Percentiles rank a stretch among this genome's conserved stretches.
Evolutionary conservation across 2,888 invertebrate genomes (phyloP).

Genomic region (Eupelmus urozonus): DNA sequence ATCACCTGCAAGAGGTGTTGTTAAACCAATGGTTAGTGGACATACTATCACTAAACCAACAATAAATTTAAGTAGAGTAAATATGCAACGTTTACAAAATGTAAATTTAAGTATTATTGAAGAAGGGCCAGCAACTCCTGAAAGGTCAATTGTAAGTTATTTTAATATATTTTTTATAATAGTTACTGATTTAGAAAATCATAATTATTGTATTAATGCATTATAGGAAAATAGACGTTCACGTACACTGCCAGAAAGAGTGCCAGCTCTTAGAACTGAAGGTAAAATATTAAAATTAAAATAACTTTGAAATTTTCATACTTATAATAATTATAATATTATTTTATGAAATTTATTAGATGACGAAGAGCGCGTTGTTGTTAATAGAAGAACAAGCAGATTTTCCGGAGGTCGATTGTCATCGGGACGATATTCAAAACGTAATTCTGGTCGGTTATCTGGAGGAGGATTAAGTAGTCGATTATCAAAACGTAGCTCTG

Average conservation of each 20-base stretch:
- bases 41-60: slow-evolving; percentile 75
- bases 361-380: slow-evolving; percentile 63
- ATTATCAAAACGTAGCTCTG: slow-evolving; percentile 55
- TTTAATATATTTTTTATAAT: too few species aligned
- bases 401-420: slow-evolving; percentile 63
- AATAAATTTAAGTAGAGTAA: slow-evolving; percentile 74
- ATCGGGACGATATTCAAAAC: slow-evolving; percentile 63
- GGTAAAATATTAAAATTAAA: slow-evolving; percentile 62
- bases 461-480: slow-evolving; percentile 50
- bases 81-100: slow-evolving; percentile 69
- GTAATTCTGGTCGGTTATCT: slow-evolving; percentile 63
- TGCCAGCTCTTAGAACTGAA: slow-evolving; percentile 64
- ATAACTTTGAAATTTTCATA: neutral
- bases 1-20: slow-evolving; percentile 73
- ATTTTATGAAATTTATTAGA: too few species aligned
- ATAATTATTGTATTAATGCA: slow-evolving; percentile 13
- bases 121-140: slow-evolving; percentile 65
- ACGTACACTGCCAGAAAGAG: slow-evolving; percentile 68
- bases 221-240: slow-evolving; percentile 64
- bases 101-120: slow-evolving; percentile 70
- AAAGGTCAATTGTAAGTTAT: slow-evolving; percentile 52
- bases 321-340: slow-evolving; percentile 35
- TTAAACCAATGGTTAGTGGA: slow-evolving; percentile 75
- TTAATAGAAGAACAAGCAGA: slow-evolving; percentile 61
- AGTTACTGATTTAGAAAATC: neutral